Base-by-base conservation (phyloP, 2,113 vertebrate genomes). In the Abramis brama region DNA sequence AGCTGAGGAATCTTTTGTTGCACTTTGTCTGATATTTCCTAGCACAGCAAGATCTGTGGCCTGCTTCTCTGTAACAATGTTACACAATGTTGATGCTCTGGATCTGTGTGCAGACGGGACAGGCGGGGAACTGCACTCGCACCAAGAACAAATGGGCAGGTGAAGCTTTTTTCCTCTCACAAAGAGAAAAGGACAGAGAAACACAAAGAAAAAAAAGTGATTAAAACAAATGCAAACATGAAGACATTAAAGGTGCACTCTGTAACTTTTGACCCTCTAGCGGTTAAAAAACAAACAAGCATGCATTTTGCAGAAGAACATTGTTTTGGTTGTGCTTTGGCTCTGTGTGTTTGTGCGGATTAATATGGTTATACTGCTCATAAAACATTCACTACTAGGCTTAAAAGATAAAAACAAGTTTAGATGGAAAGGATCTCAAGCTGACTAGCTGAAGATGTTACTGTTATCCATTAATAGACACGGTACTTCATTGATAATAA, bases 1-100 rank as follows among this genome's bases (percentile, higher is more conserved):
- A 84, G 70, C 52, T 66, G 33, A 81, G 60, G 25, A 75, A 83
- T 57, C 30, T 74, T 43, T 71, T 47, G 27, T 76, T 85, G 83
- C 39, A 33, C 66, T 73, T 71, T 76, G 25, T 85, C 59, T 68
- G 83, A 55, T 76, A 52, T 77, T 66, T 55, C 45, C 60, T 62
- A 39, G 45, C 75, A 64, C 64, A 85, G 75, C 15, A 1, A 79
- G 62, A 59, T 55, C 75, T 87, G 87, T 11, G 47, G 27, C 23
- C 7, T 64, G 71, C 39, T 64, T 66, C 47, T 55, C 60, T 64
- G 19, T 66, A 78, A 70, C 74, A 78, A 19, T 79, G 74, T 79
- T 68, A 85, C 62, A 68, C 84, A 79, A 77, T 25, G 62, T 78
- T 66, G 45, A 79, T 55, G 71, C 39, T 33, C 57, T 25, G 27